These are phyloP conservation scores for Orthosia incerta DNA, from an alignment of 2,888 invertebrate species.

Conservation along the genomic window DNA sequence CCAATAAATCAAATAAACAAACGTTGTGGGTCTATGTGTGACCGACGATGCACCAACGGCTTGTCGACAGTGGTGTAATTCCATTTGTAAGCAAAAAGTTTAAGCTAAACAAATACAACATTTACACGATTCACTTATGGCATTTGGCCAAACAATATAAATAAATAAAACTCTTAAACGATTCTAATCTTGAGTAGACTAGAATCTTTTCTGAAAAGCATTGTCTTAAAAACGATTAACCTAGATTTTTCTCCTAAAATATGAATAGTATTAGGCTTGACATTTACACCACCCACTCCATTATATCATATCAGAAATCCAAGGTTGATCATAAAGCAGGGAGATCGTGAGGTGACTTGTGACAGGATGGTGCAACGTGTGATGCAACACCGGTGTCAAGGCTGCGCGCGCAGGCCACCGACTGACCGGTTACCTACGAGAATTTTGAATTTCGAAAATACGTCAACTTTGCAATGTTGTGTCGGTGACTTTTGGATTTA, in stretches of 20 bases:
- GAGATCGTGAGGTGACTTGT: constrained; percentile 73
- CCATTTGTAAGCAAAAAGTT: constrained; percentile 23
- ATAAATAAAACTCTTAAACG: not conserved
- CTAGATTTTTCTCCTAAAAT: constrained; percentile 16
- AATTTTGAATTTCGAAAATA: constrained; percentile 56
- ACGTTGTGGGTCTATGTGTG: not conserved
- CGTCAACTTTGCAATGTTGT: constrained; percentile 30
- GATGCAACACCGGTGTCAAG: constrained; percentile 74
- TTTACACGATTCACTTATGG: constrained; percentile 10
- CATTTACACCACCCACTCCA: constrained; percentile 42
- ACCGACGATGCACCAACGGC: not conserved
- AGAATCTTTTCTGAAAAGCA: constrained; percentile 17
- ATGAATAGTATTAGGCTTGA: constrained; percentile 16
- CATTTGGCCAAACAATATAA: constrained; percentile 21
- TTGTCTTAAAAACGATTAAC: constrained; percentile 19
- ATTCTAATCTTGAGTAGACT: no score
- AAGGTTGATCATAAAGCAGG: constrained; percentile 70
- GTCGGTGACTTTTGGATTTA: constrained; percentile 6
- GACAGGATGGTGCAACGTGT: constrained; percentile 66
- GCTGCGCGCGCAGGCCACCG: constrained; percentile 61
- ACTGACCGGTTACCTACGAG: constrained; percentile 38
- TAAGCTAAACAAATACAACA: constrained; percentile 25
- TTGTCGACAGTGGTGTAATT: constrained; percentile 26
- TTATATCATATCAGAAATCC: constrained; percentile 65
- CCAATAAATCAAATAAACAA: constrained; percentile 12